Base-by-base conservation (phyloP, 1,140 invertebrate species). In the Macrobrachium rosenbergii region DNA sequence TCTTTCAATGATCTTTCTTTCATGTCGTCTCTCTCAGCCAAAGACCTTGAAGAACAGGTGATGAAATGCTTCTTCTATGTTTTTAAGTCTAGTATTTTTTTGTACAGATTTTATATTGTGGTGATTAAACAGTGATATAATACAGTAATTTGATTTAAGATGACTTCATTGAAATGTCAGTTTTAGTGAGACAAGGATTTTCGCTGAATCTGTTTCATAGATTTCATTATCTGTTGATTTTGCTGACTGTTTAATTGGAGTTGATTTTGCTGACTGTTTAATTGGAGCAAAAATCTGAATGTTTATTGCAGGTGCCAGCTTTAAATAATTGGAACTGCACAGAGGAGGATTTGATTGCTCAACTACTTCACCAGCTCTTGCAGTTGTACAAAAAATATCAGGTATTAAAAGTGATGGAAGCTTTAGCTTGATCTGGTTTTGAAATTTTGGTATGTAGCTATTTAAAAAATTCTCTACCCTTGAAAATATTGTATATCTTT, bases 391-490 rank as follows among this genome's bases (percentile, higher is more conserved):
- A 92, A 96, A 95, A 87, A 96, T 97, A 94, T 94, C 97, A 83
- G 96, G 97, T 81, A 94, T 96, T 87, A 92, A 97, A 63, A 96
- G 96, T 63, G 94, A 95, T 69, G 95, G 96, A 95, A 96, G 96
- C 96, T 58, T 72, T 72, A 19, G 23, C 21, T 16, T 43, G 64
- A 14, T 5, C 43, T 43, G 8, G 7, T 43, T 16, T 37, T 82
- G 2, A 19, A n/a, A n/a, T n/a, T n/a, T n/a, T n/a, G n/a, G n/a
- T n/a, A n/a, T n/a, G n/a, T n/a, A n/a, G n/a, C n/a, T n/a, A n/a
- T n/a, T n/a, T n/a, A n/a, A n/a, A n/a, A n/a, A n/a, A n/a, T n/a
- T n/a, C n/a, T n/a, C n/a, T n/a, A n/a, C n/a, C n/a, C n/a, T n/a
- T n/a, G 23, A 43, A 14, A 82, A 23, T 58, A 2, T 82, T 14